phyloP scores from a whole-genome alignment of 2,888 invertebrate species.

The Stegophylla sp. region DNA sequence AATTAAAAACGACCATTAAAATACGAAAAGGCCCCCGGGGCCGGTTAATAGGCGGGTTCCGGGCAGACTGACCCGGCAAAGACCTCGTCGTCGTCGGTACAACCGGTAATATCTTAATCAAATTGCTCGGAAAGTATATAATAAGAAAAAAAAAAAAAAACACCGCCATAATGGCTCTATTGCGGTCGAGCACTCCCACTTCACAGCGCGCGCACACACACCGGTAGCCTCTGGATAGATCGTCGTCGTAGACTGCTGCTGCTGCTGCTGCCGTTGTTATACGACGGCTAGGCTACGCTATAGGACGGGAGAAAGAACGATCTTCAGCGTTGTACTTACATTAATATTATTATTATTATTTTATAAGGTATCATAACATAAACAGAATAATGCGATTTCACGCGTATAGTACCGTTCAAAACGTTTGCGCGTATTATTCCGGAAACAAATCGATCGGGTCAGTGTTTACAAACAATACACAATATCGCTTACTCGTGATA shows the following conservation, averaged over 20 bases:
- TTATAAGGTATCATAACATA: no score
- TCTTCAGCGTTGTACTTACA: no score
- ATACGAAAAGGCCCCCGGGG: constrained; percentile 41
- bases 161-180: constrained; percentile 56
- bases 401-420: no score
- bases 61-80: constrained; percentile 21
- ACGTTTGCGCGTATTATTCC: no score
- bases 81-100: constrained; percentile 42
- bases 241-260: neutral
- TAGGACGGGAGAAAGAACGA: neutral
- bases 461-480: no score
- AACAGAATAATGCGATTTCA: no score
- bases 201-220: neutral
- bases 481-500: no score
- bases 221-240: constrained; percentile 39
- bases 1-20: constrained; percentile 54
- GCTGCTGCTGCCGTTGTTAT: neutral
- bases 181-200: constrained; percentile 45
- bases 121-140: constrained; percentile 39
- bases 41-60: constrained; percentile 49
- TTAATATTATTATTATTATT: no score
- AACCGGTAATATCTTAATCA: constrained; percentile 59
- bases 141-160: neutral
- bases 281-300: neutral
- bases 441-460: neutral